A percentile compares a stretch with the other conserved stretches of the same genome.
Conservation (phyloP, 1,140 invertebrate genomes). For the Holotrichia oblita region DNA sequence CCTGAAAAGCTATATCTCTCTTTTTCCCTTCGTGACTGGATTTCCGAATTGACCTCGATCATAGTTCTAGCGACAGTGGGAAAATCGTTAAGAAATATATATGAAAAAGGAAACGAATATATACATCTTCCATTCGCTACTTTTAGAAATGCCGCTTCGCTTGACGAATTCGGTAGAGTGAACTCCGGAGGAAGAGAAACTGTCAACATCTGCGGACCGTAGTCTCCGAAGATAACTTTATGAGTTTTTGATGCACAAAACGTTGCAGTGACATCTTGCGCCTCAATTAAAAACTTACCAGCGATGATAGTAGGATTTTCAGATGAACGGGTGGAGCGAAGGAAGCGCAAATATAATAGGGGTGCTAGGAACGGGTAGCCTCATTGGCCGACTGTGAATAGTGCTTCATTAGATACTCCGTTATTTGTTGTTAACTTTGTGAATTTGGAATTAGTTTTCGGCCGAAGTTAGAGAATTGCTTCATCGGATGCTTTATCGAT, state of each 20-base stretch:
- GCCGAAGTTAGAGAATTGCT: slow-evolving; percentile 21
- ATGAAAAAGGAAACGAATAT: background rate
- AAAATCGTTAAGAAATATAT: background rate
- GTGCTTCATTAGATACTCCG: slow-evolving; percentile 24
- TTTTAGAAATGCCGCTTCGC: background rate
- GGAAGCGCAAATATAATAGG: background rate
- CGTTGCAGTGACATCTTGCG: slow-evolving; percentile 46
- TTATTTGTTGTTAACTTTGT: slow-evolving; percentile 37
- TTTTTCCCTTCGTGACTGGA: slow-evolving; percentile 44
- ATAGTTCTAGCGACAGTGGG: slow-evolving; percentile 2
- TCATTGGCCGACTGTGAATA: background rate
- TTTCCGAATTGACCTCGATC: slow-evolving; percentile 35
- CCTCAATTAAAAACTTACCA: slow-evolving; percentile 47
- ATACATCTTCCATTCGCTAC: background rate
- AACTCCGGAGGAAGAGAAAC: slow-evolving; percentile 41
- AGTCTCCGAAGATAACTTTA: slow-evolving; percentile 42
- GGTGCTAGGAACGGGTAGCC: background rate
- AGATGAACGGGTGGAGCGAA: background rate
- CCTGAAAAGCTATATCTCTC: slow-evolving; percentile 49
- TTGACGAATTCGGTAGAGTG: background rate
- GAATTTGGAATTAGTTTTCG: slow-evolving; percentile 30
- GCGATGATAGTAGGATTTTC: background rate
- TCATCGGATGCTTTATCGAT: slow-evolving; percentile 29
- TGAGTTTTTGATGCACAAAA: slow-evolving; percentile 50
- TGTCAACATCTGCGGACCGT: slow-evolving; percentile 46